Percentiles rank a stretch among this genome's conserved stretches.
phyloP scores from a whole-genome alignment of 2,888 invertebrate species.

The Eucera pruinosa region DNA sequence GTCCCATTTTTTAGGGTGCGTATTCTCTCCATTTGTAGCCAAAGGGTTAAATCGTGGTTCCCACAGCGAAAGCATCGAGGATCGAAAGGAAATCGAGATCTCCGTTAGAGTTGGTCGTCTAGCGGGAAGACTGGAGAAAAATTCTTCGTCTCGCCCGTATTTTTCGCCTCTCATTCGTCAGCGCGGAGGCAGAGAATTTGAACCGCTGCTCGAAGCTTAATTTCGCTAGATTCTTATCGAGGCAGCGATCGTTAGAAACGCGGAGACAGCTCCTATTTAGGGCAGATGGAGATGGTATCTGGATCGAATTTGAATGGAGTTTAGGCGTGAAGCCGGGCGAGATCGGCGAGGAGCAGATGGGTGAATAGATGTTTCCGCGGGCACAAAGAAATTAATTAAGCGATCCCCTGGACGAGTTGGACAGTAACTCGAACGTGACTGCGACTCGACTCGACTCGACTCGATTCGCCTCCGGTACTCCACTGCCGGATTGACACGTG shows the following conservation, averaged over 20 bases:
- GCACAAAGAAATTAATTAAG: slow-evolving; percentile 32
- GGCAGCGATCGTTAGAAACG: not conserved
- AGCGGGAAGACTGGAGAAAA: too few relatives aligned
- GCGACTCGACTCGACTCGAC: not conserved
- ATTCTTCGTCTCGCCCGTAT: not conserved
- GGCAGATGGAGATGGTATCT: slow-evolving; percentile 1
- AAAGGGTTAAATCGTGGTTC: slow-evolving; percentile 6
- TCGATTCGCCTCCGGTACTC: not conserved
- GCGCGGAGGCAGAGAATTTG: not conserved
- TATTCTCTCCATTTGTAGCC: too few relatives aligned
- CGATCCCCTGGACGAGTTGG: slow-evolving; percentile 6
- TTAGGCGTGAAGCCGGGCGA: not conserved
- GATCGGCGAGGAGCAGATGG: not conserved
- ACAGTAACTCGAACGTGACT: slow-evolving; percentile 13
- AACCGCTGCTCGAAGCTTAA: not conserved
- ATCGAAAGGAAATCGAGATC: slow-evolving; percentile 34
- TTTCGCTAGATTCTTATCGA: not conserved
- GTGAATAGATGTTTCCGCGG: not conserved
- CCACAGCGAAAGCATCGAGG: slow-evolving; percentile 11
- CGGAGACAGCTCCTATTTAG: not conserved
- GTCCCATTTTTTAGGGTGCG: too few relatives aligned
- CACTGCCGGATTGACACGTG: slow-evolving; percentile 56
- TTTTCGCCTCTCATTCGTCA: slow-evolving; percentile 4
- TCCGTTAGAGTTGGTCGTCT: too few relatives aligned
- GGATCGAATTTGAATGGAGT: not conserved